Percentiles rank a stretch among this genome's conserved stretches.
Evolutionary conservation across 2,113 vertebrate genomes (phyloP).

Genomic region (Rhizomys pruinosus): DNA sequence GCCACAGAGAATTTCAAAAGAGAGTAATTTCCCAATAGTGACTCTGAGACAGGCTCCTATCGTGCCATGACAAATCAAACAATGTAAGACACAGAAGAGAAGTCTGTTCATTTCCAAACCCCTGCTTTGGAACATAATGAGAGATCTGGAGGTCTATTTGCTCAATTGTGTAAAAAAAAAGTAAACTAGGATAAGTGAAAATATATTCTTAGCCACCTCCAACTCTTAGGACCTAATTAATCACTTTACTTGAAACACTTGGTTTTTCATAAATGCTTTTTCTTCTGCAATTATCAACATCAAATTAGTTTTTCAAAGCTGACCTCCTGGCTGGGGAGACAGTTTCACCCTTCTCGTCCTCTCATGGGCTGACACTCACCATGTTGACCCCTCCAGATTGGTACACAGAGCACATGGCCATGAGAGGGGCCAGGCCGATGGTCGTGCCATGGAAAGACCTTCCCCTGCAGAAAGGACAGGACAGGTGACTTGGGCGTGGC

Average conservation of each 20-base stretch:
- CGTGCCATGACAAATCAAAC: background rate
- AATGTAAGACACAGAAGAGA: background rate
- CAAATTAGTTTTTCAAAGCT: background rate
- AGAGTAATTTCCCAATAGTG: background rate
- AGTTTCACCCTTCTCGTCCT: accelerated
- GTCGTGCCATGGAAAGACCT: slow-evolving; percentile 94
- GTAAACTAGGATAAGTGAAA: slow-evolving; percentile 14
- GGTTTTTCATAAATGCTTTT: background rate
- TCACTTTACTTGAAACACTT: background rate
- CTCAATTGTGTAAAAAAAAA: background rate
- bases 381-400: slow-evolving; percentile 98
- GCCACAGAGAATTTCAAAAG: slow-evolving; percentile 32
- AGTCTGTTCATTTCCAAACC: background rate
- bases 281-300: background rate
- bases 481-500: background rate
- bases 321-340: background rate
- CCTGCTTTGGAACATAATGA: background rate
- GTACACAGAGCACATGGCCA: slow-evolving; percentile 97
- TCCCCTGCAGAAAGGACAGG: slow-evolving; percentile 88
- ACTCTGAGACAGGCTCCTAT: background rate
- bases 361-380: slow-evolving; percentile 86
- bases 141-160: background rate
- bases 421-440: slow-evolving; percentile 96
- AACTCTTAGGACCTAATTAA: background rate
- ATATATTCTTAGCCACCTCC: background rate